Evolutionary conservation across 2,888 invertebrate genomes (phyloP).

Genomic region (Copidosoma aretas): DNA sequence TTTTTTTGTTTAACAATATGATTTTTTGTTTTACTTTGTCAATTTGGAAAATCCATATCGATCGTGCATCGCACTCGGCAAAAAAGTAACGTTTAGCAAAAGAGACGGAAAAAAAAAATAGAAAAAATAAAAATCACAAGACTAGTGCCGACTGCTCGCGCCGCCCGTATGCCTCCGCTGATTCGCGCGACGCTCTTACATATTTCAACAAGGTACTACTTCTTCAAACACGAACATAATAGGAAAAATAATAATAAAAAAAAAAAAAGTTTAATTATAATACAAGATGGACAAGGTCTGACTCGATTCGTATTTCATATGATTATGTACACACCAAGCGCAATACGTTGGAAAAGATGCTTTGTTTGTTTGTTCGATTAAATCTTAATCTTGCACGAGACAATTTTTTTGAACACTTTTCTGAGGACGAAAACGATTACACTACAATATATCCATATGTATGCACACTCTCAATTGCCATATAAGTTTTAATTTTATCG

Average conservation of each 20-base stretch:
- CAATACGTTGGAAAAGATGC: slow-evolving; percentile 39
- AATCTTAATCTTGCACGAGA: slow-evolving; percentile 23
- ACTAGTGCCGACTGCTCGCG: slow-evolving; percentile 40
- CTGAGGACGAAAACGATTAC: slow-evolving; percentile 36
- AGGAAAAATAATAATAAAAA: background rate
- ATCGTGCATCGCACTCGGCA: slow-evolving; percentile 23
- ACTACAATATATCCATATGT: no score
- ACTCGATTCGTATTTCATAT: slow-evolving; percentile 16
- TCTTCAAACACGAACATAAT: slow-evolving; percentile 17
- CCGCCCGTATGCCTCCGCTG: slow-evolving; percentile 18
- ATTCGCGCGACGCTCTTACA: slow-evolving; percentile 5
- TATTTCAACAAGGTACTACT: slow-evolving; percentile 32
- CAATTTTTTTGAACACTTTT: slow-evolving; percentile 22
- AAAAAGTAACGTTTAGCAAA: slow-evolving; percentile 31
- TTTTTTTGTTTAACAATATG: slow-evolving; percentile 31
- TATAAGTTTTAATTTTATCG: no score
- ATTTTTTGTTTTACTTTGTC: slow-evolving; percentile 12
- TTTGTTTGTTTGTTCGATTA: slow-evolving; percentile 12
- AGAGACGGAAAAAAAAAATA: slow-evolving; percentile 21
- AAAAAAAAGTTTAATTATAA: background rate
- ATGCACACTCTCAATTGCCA: no score
- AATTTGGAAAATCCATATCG: slow-evolving; percentile 9
- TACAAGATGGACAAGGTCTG: slow-evolving; percentile 29
- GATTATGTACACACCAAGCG: slow-evolving; percentile 41
- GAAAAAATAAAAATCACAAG: slow-evolving; percentile 30